Evolutionary conservation across 1,140 invertebrate genomes (phyloP).

Genomic region (Zaprionus ghesquierei): DNA sequence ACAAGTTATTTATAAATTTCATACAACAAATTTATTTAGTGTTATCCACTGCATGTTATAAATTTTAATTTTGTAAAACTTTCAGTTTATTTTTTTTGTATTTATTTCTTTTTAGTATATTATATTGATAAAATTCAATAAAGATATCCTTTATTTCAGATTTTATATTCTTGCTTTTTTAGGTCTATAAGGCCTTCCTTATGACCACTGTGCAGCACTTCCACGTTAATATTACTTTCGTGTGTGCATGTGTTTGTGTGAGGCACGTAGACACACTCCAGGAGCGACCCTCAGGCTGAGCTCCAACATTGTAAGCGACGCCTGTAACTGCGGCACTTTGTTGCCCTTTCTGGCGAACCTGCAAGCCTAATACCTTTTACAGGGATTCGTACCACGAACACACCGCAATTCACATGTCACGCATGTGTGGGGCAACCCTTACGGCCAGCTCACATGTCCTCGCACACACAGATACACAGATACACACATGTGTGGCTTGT

Average conservation of each 20-base stretch:
- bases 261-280: not conserved
- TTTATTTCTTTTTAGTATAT: too few relatives aligned
- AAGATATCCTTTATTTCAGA: too few relatives aligned
- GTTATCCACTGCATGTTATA: too few relatives aligned
- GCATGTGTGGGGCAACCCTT: conserved; percentile 55
- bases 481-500: conserved; percentile 18
- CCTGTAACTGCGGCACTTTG: conserved; percentile 47
- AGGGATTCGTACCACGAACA: conserved; percentile 77
- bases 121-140: too few relatives aligned
- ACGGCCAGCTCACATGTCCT: conserved; percentile 27
- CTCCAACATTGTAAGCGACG: conserved; percentile 23
- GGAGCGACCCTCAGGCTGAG: conserved; percentile 17
- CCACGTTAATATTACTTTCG: not conserved
- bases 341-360: conserved; percentile 43
- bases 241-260: not conserved
- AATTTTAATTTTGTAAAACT: too few relatives aligned
- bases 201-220: conserved; percentile 8
- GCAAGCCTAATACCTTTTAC: conserved; percentile 80
- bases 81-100: too few relatives aligned
- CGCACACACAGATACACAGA: not conserved
- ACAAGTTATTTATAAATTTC: too few relatives aligned
- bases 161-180: too few relatives aligned
- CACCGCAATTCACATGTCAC: conserved; percentile 68
- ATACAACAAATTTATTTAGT: too few relatives aligned
- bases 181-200: not conserved